Base-by-base conservation (phyloP, 2,113 vertebrate genomes). In the Centropristis striata region DNA sequence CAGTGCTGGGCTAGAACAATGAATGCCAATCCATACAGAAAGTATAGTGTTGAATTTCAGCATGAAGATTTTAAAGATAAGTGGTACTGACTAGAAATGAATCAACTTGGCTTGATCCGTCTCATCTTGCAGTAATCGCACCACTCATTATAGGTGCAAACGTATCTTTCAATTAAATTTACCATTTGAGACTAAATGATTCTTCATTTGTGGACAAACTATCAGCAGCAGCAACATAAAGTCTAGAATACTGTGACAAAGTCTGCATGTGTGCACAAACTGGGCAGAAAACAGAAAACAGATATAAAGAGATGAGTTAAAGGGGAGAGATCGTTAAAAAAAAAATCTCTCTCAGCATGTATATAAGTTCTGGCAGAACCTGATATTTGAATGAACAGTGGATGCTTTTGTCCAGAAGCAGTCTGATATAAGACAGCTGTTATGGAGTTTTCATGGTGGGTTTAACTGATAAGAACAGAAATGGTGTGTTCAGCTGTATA, bases 71-170 rank as follows among this genome's bases (percentile, higher is more conserved):
- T 32, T 32, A 32, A 32, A 4, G 6, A 4, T 44, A 6, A 39
- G 68, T 27, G 25, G 37, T 55, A 28, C 4, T 67, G 6, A 37
- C 11, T 7, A 15, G 7, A 51, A 51, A 32, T n/a, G 51, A 51
- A n/a, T 41, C 27, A 67, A 50, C 13, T 1, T 44, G 32, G 39
- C 18, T 32, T 57, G 5, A 54, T 25, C 36, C 32, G 54, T 47
- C 47, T 20, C 2, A 15, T 10, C 28, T 18, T 66, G 41, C 20
- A n/a, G 16, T 49, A 47, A 28, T 37, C 57, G 39, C 39, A 20
- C 15, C 55, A 57, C 14, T 66, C 12, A 50, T 64, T 67, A 59
- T 41, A 18, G 36, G 27, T 66, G 42, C 39, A 54, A 59, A 37
- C 10, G 1, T 42, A 23, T 81, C 53, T 55, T 18, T 64, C 7